phyloP scores from a whole-genome alignment of 2,113 vertebrate genomes.

The Plectropomus leopardus region DNA sequence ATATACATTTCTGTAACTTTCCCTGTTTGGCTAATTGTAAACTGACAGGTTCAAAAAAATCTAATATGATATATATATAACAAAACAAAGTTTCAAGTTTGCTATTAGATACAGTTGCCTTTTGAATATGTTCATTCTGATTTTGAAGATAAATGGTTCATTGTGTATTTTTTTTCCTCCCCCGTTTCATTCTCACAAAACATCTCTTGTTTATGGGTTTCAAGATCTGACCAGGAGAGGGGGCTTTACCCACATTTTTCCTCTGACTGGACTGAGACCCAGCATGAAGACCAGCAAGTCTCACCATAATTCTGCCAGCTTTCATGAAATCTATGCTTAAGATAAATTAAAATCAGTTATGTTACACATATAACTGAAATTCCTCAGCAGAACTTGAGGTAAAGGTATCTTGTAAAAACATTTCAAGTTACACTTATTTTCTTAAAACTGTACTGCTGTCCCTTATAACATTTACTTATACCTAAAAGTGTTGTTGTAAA shows the following conservation, averaged over 20 bases:
- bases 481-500: neutral
- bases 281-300: neutral
- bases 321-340: neutral
- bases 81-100: neutral
- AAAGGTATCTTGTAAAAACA: neutral
- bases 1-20: too few relatives aligned
- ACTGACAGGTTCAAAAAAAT: too few relatives aligned
- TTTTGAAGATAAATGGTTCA: slow-evolving; percentile 7
- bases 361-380: neutral
- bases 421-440: neutral
- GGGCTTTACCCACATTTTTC: slow-evolving; percentile 59
- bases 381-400: neutral
- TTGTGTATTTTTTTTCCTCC: neutral
- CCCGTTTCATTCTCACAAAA: slow-evolving; percentile 2
- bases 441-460: neutral
- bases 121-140: neutral
- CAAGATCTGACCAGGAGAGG: slow-evolving; percentile 70
- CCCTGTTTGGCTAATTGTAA: too few relatives aligned
- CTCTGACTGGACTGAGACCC: neutral
- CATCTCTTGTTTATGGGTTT: slow-evolving; percentile 5
- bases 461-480: slow-evolving; percentile 1
- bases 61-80: too few relatives aligned
- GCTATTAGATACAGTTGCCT: neutral
- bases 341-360: neutral
- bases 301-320: neutral